These are phyloP conservation scores for Drosophila lutescens DNA, from an alignment of 2,888 invertebrate species.

Conservation along the genomic window DNA sequence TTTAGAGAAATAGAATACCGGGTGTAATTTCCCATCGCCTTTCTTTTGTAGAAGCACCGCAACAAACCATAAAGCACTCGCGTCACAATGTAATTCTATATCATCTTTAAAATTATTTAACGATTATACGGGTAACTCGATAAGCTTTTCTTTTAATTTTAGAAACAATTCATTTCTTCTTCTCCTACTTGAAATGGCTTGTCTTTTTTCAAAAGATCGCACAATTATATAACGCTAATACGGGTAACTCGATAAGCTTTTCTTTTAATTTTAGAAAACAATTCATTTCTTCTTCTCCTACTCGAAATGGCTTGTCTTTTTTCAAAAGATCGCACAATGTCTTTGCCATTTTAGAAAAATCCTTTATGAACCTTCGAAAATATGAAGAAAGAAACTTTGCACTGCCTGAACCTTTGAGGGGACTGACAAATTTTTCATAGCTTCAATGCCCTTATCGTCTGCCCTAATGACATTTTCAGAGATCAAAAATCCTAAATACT, in stretches of 20 bases:
- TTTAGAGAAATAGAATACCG: no score
- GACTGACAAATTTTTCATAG: no score
- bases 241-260: background rate
- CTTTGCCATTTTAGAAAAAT: conserved; percentile 1
- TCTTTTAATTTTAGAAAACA: conserved; percentile 1
- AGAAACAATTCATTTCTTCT: background rate
- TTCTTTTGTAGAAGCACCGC: conserved; percentile 3
- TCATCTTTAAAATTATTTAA: conserved; percentile 1
- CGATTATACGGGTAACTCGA: background rate
- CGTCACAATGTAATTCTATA: background rate
- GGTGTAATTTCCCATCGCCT: background rate
- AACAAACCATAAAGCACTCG: no score
- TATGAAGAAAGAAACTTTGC: conserved; percentile 1
- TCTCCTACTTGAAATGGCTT: background rate
- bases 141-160: background rate
- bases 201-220: background rate
- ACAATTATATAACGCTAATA: background rate
- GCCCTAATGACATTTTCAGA: background rate
- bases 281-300: background rate
- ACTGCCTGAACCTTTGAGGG: no score
- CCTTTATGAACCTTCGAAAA: conserved; percentile 2
- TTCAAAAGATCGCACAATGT: background rate
- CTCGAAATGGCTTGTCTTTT: background rate
- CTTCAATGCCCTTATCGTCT: no score
- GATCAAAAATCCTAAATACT: background rate